Percentiles rank a stretch among this genome's conserved stretches.
phyloP scores from a whole-genome alignment of 1,140 invertebrate genomes.

The Zaprionus davidi region DNA sequence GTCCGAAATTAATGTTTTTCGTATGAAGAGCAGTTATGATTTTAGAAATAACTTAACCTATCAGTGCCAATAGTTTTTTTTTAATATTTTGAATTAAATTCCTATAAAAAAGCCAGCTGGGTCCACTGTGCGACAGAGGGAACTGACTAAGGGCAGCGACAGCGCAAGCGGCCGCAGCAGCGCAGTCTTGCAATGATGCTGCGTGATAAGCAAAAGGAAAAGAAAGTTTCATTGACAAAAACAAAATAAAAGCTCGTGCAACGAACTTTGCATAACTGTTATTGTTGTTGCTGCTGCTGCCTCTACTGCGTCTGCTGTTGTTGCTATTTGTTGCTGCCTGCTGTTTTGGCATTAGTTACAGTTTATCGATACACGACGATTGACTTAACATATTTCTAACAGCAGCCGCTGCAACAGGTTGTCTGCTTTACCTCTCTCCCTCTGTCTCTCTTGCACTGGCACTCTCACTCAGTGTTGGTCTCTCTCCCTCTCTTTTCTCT shows the following conservation, averaged over 20 bases:
- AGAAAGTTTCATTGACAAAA: conserved; percentile 82
- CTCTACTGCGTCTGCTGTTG: not conserved
- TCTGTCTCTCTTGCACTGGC: not conserved
- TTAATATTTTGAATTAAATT: too few relatives aligned
- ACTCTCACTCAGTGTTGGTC: conserved; percentile 15
- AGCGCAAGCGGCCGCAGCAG: conserved; percentile 23
- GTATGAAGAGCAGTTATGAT: too few relatives aligned
- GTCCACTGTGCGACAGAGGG: too few relatives aligned
- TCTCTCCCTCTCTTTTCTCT: conserved; percentile 21
- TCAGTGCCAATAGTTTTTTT: too few relatives aligned
- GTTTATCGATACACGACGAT: conserved; percentile 72
- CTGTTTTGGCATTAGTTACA: conserved; percentile 75
- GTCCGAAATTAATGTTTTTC: too few relatives aligned
- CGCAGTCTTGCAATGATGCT: conserved; percentile 48
- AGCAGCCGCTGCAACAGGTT: conserved; percentile 68
- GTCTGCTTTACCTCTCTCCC: conserved; percentile 32
- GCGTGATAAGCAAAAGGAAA: conserved; percentile 70
- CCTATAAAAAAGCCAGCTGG: too few relatives aligned
- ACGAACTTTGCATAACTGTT: conserved; percentile 68
- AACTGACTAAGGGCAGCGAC: conserved; percentile 17
- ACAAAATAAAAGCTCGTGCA: conserved; percentile 57
- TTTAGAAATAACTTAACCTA: too few relatives aligned
- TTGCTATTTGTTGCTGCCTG: conserved; percentile 33
- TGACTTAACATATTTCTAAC: conserved; percentile 77
- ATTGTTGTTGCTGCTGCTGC: conserved; percentile 39